A percentile compares a stretch with the other conserved stretches of the same genome.
Evolutionary conservation across 2,888 invertebrate genomes (phyloP).

Genomic region (Eudasyphora cyanicolor): DNA sequence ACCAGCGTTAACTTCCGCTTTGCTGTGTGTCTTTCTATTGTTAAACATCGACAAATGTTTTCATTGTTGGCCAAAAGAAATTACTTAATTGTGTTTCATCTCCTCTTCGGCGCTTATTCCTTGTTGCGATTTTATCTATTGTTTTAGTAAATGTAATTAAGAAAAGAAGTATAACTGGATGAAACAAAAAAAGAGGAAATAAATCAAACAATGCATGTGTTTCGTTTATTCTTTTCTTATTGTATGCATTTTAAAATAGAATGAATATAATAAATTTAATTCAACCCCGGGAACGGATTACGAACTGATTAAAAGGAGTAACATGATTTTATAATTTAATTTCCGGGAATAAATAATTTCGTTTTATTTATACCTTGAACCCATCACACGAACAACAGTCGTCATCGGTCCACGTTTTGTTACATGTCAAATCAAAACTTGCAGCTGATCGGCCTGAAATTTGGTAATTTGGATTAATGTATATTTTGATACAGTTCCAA

Average conservation of each 20-base stretch:
- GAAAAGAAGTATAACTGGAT: neutral
- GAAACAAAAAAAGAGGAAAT: neutral
- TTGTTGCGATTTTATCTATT: conserved; percentile 4
- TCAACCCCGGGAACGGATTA: too few relatives aligned
- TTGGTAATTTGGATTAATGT: too few relatives aligned
- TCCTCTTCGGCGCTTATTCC: neutral
- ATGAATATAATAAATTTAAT: neutral
- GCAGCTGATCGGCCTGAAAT: too few relatives aligned
- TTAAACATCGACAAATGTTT: conserved; percentile 20
- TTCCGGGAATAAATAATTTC: too few relatives aligned
- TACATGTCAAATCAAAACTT: too few relatives aligned
- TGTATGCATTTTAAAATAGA: neutral
- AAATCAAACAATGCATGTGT: neutral
- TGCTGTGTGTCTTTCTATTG: neutral
- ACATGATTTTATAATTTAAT: too few relatives aligned
- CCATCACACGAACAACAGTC: too few relatives aligned
- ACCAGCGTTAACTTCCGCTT: neutral
- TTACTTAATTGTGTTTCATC: conserved; percentile 22
- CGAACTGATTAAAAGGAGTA: too few relatives aligned
- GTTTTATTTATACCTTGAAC: too few relatives aligned
- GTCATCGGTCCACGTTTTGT: too few relatives aligned
- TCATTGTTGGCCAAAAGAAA: conserved; percentile 24
- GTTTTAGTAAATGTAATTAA: conserved; percentile 31
- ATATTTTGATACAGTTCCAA: too few relatives aligned
- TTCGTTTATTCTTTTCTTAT: neutral